These are phyloP conservation scores for Agonopterix subpropinquella DNA, from an alignment of 2,888 invertebrate species.

Conservation along the genomic window DNA sequence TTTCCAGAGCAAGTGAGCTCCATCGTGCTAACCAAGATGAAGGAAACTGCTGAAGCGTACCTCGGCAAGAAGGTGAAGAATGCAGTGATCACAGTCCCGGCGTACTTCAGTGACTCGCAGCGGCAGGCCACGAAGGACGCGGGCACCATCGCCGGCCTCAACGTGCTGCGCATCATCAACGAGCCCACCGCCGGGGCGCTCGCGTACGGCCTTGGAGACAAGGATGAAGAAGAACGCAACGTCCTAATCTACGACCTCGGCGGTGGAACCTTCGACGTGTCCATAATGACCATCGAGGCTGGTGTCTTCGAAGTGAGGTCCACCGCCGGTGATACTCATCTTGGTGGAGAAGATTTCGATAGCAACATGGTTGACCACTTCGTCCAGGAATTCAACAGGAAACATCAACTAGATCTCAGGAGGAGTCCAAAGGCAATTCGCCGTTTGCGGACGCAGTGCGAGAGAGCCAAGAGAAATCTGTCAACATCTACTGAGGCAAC, in stretches of 20 bases:
- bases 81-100: no score
- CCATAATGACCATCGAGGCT: constrained; percentile 38
- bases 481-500: constrained; percentile 37
- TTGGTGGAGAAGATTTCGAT: constrained; percentile 59
- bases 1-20: no score
- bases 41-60: no score
- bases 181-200: constrained; percentile 57
- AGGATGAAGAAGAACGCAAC: constrained; percentile 28
- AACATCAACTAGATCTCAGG: constrained; percentile 27
- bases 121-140: no score
- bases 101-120: no score
- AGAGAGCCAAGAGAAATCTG: constrained; percentile 39
- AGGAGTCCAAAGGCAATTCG: constrained; percentile 29
- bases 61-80: no score
- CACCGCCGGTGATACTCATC: constrained; percentile 39
- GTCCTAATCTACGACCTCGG: constrained; percentile 53
- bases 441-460: constrained; percentile 43
- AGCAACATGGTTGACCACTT: constrained; percentile 6
- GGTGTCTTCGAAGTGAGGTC: constrained; percentile 46
- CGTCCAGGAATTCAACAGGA: not conserved
- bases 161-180: constrained; percentile 42
- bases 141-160: no score
- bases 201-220: constrained; percentile 40
- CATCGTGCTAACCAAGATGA: no score
- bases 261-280: constrained; percentile 55